A percentile compares a stretch with the other conserved stretches of the same genome.
phyloP scores from a whole-genome alignment of 2,113 vertebrate genomes.

The Pseudolaguvia tuberculata region DNA sequence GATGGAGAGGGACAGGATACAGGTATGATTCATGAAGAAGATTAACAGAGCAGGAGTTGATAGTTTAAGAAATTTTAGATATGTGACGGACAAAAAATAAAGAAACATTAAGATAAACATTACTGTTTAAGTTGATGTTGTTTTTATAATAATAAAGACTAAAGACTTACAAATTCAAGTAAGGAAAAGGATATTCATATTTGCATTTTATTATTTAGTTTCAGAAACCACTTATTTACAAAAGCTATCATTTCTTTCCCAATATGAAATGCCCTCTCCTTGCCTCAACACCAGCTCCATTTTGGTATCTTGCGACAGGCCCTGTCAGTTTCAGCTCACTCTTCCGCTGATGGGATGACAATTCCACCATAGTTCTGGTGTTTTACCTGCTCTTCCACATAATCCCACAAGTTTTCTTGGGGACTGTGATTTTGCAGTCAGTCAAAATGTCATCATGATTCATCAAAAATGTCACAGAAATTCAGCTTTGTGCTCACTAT shows the following conservation, averaged over 20 bases:
- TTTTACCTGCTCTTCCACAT: slow-evolving; percentile 17
- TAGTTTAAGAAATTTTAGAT: slow-evolving; percentile 10
- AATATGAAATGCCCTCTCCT: neutral
- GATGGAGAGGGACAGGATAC: slow-evolving; percentile 15
- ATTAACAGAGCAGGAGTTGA: slow-evolving; percentile 29
- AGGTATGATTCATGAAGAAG: neutral
- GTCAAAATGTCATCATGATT: slow-evolving; percentile 24
- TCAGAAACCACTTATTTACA: neutral
- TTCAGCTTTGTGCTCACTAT: neutral
- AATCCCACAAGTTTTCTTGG: slow-evolving; percentile 3
- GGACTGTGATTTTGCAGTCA: slow-evolving; percentile 18
- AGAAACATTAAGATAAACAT: neutral
- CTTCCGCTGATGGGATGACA: slow-evolving; percentile 4
- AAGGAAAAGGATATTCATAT: neutral
- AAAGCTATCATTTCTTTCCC: neutral
- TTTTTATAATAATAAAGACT: too few relatives aligned
- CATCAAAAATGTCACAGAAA: neutral
- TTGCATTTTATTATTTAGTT: neutral
- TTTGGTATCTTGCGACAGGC: neutral
- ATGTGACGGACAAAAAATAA: neutral
- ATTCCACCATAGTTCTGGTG: slow-evolving; percentile 8
- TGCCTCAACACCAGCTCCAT: neutral
- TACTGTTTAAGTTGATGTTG: too few relatives aligned
- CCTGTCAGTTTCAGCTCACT: slow-evolving; percentile 11
- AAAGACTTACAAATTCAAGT: neutral